Evolutionary conservation across 2,888 invertebrate species (phyloP).

Genomic region (Psococerastis gibbosa): DNA sequence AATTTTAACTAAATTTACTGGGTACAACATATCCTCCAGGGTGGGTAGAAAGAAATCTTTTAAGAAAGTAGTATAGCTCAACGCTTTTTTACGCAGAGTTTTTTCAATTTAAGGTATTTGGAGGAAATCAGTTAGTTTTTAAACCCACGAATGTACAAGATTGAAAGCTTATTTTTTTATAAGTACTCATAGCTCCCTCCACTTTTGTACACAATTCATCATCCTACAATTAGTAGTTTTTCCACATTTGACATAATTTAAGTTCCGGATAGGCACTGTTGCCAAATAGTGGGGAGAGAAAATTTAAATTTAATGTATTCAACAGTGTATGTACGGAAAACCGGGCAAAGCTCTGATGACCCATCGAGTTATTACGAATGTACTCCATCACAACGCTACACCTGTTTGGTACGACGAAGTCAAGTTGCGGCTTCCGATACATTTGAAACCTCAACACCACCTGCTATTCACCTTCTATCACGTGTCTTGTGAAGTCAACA

Average conservation of each 20-base stretch:
- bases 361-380: conserved; percentile 43
- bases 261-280: not conserved
- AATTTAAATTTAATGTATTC: conserved; percentile 21
- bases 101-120: conserved; percentile 6
- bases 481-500: conserved; percentile 76
- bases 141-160: no score
- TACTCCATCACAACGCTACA: conserved; percentile 73
- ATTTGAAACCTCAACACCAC: conserved; percentile 71
- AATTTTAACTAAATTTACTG: no score
- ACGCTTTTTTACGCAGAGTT: not conserved
- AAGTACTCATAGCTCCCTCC: not conserved
- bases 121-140: no score
- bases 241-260: conserved; percentile 3
- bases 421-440: conserved; percentile 74
- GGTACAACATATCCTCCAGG: no score
- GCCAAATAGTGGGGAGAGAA: not conserved
- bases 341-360: conserved; percentile 45
- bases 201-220: not conserved
- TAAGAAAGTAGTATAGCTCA: not conserved
- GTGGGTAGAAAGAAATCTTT: no score
- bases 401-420: conserved; percentile 90
- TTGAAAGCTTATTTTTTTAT: no score
- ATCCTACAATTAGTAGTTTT: no score
- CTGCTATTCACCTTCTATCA: conserved; percentile 90
- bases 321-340: conserved; percentile 53